phyloP scores from a whole-genome alignment of 2,797 vertebrate genomes.

The Gymnothorax javanicus region DNA sequence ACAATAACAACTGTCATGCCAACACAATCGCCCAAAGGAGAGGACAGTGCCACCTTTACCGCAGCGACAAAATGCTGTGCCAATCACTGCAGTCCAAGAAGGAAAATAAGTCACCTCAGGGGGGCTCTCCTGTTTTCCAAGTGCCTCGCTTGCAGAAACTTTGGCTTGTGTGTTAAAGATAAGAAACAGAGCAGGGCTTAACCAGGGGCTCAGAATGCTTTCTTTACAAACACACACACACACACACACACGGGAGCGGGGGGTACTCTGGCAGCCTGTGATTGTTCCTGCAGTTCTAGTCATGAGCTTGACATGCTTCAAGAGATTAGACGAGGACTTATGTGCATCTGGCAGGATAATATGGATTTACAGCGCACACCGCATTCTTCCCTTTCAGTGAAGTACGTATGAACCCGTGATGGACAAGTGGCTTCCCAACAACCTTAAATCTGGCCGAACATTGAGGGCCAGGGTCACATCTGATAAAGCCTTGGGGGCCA shows the following conservation, averaged over 20 bases:
- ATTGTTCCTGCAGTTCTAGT: constrained; percentile 57
- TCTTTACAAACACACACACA: neutral
- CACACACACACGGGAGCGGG: neutral
- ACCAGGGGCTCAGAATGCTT: neutral
- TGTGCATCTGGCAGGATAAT: constrained; percentile 59
- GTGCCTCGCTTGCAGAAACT: neutral
- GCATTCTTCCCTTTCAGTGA: constrained; percentile 52
- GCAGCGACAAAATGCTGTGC: neutral
- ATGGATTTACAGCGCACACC: constrained; percentile 50
- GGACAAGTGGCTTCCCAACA: constrained; percentile 16
- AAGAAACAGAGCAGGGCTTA: neutral
- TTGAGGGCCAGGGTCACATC: neutral
- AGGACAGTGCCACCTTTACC: neutral
- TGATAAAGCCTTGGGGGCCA: constrained; percentile 31
- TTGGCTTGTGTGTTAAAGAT: neutral
- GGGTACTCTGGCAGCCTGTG: neutral
- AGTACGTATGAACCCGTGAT: constrained; percentile 54
- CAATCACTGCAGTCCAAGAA: neutral
- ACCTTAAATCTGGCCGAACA: neutral
- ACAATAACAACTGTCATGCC: constrained; percentile 16
- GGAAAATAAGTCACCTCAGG: constrained; percentile 3
- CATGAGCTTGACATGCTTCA: constrained; percentile 57
- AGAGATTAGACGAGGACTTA: constrained; percentile 53
- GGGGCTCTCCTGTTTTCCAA: constrained; percentile 10
- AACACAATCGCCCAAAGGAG: neutral